These are phyloP conservation scores for Balanococcus diminutus DNA, from an alignment of 2,888 invertebrate species.

Conservation along the genomic window DNA sequence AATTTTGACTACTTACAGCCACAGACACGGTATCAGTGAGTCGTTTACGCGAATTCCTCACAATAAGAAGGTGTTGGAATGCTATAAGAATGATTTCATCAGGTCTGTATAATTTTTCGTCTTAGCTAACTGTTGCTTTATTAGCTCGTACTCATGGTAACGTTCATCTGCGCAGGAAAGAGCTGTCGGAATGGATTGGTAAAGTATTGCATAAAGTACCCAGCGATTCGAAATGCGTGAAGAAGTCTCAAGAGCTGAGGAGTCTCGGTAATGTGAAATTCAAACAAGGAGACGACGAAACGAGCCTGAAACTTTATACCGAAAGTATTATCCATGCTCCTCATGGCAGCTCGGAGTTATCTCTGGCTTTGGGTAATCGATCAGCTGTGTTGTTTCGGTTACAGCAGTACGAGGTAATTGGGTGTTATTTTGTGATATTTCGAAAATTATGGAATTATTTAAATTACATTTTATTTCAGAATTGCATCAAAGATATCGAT, in stretches of 20 bases:
- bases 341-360: constrained; percentile 66
- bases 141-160: neutral
- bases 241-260: constrained; percentile 62
- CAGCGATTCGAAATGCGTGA: constrained; percentile 60
- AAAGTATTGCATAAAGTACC: constrained; percentile 39
- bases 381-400: constrained; percentile 71
- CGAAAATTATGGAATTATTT: constrained; percentile 34
- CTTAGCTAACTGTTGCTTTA: constrained; percentile 2
- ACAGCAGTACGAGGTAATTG: constrained; percentile 66
- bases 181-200: neutral
- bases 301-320: constrained; percentile 68
- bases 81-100: constrained; percentile 50
- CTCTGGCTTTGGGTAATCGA: constrained; percentile 72
- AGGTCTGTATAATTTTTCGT: constrained; percentile 29
- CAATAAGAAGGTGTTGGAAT: constrained; percentile 51
- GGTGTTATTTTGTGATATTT: neutral
- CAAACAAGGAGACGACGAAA: constrained; percentile 64
- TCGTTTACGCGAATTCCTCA: constrained; percentile 3
- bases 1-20: constrained; percentile 30
- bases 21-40: constrained; percentile 44
- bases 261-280: constrained; percentile 68
- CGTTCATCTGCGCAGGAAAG: neutral
- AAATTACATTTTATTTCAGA: constrained; percentile 61
- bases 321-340: constrained; percentile 69
- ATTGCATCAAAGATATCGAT: constrained; percentile 70